Evolutionary conservation across 92 coral and sea anemone species (phyloP).

Genomic region (Palythoa heliodiscus): DNA sequence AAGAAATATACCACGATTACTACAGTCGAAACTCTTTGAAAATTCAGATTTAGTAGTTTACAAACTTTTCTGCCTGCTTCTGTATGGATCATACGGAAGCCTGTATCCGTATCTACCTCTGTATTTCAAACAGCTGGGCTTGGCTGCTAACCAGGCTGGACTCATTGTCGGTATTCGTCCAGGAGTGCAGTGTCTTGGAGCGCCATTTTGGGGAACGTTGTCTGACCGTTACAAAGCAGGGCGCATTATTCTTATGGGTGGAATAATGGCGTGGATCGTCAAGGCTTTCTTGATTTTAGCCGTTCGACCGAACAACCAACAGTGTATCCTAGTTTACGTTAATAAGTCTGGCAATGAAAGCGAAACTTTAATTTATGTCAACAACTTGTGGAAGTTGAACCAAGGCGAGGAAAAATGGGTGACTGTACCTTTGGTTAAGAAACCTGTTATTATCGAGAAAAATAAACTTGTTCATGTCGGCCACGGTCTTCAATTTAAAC

Average conservation of each 20-base stretch:
- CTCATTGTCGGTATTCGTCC: constrained; percentile 84
- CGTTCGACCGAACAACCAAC: constrained; percentile 76
- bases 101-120: constrained; percentile 80
- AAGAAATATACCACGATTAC: not conserved
- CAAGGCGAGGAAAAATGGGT: constrained; percentile 54
- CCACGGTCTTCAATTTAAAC: constrained; percentile 1
- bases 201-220: constrained; percentile 82
- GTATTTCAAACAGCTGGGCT: constrained; percentile 85
- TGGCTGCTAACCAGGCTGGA: constrained; percentile 74
- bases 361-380: constrained; percentile 51
- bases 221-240: constrained; percentile 82
- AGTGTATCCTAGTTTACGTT: constrained; percentile 70
- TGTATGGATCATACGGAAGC: constrained; percentile 88
- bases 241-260: constrained; percentile 69
- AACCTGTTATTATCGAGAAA: constrained; percentile 23
- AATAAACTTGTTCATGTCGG: constrained; percentile 22
- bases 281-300: constrained; percentile 77
- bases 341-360: constrained; percentile 61
- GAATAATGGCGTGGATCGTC: constrained; percentile 80
- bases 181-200: constrained; percentile 84
- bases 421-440: constrained; percentile 39
- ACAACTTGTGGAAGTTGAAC: constrained; percentile 57
- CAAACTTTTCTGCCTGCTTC: constrained; percentile 83
- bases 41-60: constrained; percentile 62
- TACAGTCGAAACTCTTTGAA: not conserved